Conservation (phyloP, 2,888 invertebrate species). For the Dasypogon diadema region DNA sequence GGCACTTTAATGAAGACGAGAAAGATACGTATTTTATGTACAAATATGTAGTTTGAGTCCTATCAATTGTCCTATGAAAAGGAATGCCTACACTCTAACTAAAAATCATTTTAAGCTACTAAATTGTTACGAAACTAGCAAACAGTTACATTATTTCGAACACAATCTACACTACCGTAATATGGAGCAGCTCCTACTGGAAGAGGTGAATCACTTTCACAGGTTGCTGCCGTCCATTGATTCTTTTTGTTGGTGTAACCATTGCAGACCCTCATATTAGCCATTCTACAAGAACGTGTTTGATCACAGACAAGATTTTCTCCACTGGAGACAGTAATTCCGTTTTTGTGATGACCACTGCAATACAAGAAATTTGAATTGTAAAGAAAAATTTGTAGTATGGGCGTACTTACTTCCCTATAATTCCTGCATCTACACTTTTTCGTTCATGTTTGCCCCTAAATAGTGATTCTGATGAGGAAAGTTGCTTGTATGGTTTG, state of each 20-base stretch:
- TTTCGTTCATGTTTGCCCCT: constrained; percentile 40
- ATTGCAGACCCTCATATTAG: constrained; percentile 30
- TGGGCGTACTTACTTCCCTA: constrained; percentile 6
- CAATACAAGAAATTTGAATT: background rate
- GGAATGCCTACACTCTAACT: no score
- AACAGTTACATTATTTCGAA: constrained; percentile 21
- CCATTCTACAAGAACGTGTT: constrained; percentile 7
- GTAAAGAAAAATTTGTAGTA: background rate
- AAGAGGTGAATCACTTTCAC: constrained; percentile 31
- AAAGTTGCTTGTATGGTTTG: constrained; percentile 65
- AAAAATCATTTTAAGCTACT: no score
- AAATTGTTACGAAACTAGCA: background rate
- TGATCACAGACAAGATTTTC: background rate
- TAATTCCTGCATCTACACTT: constrained; percentile 1
- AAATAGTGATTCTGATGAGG: constrained; percentile 62
- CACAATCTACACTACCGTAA: constrained; percentile 54
- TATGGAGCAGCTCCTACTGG: constrained; percentile 45
- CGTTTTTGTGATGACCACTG: constrained; percentile 31
- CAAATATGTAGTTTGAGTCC: no score
- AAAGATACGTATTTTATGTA: no score
- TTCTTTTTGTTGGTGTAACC: constrained; percentile 19
- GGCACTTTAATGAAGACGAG: no score
- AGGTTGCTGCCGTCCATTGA: background rate
- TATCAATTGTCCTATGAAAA: no score
- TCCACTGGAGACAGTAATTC: background rate